A percentile compares a stretch with the other conserved stretches of the same genome.
Conservation (phyloP, 2,113 vertebrate species). For the Cyprinodon variegatus region DNA sequence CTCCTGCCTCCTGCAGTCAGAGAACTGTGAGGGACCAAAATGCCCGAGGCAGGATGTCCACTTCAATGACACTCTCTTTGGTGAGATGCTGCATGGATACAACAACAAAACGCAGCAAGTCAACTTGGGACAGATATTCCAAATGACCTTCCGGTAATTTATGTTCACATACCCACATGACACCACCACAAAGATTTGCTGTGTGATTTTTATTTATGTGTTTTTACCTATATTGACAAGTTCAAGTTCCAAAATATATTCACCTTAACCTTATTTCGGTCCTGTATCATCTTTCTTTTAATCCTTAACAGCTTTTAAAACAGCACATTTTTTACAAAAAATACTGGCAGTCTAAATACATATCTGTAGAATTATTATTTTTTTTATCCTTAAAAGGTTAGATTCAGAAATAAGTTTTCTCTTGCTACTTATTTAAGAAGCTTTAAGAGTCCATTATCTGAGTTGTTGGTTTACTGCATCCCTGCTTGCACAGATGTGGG, state of each 20-base stretch:
- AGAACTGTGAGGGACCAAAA: conserved; percentile 92
- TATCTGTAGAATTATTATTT: too few species aligned
- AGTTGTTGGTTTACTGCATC: conserved; percentile 27
- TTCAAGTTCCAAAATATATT: neutral
- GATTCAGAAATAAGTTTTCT: conserved; percentile 19
- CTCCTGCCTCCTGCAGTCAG: conserved; percentile 91
- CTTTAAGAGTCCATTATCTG: conserved; percentile 32
- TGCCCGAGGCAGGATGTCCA: conserved; percentile 87
- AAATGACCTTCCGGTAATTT: conserved; percentile 96
- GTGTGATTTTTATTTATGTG: neutral
- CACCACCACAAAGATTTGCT: conserved; percentile 11
- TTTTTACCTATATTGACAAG: neutral
- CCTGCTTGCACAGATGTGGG: conserved; percentile 46
- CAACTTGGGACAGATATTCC: conserved; percentile 96
- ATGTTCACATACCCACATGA: conserved; percentile 27
- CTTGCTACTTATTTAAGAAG: conserved; percentile 36
- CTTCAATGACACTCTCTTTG: conserved; percentile 96
- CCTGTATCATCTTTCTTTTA: neutral
- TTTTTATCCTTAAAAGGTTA: conserved; percentile 28
- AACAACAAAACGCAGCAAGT: conserved; percentile 94
- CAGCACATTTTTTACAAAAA: conserved; percentile 17
- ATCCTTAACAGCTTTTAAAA: neutral
- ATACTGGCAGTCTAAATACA: conserved; percentile 15
- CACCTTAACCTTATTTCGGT: neutral
- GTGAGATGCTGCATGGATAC: conserved; percentile 96